These are phyloP conservation scores for Cerastis leucographa DNA, from an alignment of 2,888 invertebrate genomes.

Conservation along the genomic window DNA sequence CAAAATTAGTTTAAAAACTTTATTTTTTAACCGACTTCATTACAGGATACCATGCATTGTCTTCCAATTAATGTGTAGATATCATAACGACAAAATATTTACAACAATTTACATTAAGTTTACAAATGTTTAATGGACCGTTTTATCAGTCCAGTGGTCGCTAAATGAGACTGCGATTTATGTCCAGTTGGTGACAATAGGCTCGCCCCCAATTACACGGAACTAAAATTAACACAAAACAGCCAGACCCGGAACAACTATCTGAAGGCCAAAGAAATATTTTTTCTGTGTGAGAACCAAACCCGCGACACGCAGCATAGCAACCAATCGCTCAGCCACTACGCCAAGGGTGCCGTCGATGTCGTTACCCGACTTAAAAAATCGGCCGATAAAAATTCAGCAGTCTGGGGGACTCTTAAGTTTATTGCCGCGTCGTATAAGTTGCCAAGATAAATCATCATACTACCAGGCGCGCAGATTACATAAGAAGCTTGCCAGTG, in stretches of 20 bases:
- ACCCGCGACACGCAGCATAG: background rate
- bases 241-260: background rate
- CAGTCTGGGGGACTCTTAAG: too few species aligned
- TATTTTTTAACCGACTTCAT: too few species aligned
- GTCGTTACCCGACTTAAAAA: too few species aligned
- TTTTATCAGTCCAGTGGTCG: background rate
- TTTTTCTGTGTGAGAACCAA: background rate
- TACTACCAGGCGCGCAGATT: background rate
- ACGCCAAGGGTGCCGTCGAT: too few species aligned
- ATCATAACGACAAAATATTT: background rate
- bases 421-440: background rate
- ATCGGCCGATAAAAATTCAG: too few species aligned
- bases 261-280: background rate
- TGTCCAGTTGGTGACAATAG: background rate
- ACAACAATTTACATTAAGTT: background rate
- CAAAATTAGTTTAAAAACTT: conserved; percentile 2
- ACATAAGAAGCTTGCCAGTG: background rate
- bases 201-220: background rate
- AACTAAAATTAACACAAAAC: background rate
- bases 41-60: background rate
- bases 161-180: background rate
- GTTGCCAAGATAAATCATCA: conserved; percentile 3
- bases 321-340: too few species aligned
- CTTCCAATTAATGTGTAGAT: background rate
- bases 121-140: background rate